A percentile compares a stretch with the other conserved stretches of the same genome.
These are phyloP conservation scores for Sarcophaga rosellei DNA, from an alignment of 2,888 invertebrate genomes.

Conservation along the genomic window DNA sequence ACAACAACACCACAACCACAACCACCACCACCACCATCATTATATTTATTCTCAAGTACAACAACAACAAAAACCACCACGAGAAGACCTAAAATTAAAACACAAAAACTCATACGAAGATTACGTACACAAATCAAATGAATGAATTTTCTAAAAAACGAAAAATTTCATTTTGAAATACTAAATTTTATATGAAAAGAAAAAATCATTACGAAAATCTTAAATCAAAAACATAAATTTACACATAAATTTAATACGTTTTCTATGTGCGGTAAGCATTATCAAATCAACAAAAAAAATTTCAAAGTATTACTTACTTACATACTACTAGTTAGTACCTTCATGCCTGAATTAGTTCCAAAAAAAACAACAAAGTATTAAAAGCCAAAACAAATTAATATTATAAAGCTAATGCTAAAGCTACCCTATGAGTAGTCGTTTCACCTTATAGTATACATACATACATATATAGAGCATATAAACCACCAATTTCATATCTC, in stretches of 20 bases:
- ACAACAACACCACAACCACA: conserved; percentile 42
- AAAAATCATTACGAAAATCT: neutral
- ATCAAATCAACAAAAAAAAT: neutral
- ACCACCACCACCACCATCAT: conserved; percentile 61
- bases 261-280: conserved; percentile 54
- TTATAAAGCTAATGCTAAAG: conserved; percentile 19
- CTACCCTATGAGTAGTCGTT: conserved; percentile 47
- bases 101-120: conserved; percentile 79
- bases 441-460: neutral
- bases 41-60: conserved; percentile 48
- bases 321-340: neutral
- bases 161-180: conserved; percentile 16
- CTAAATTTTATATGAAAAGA: neutral
- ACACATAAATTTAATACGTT: neutral
- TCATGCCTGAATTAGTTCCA: conserved; percentile 30
- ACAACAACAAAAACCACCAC: conserved; percentile 58
- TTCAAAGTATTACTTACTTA: neutral
- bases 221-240: neutral
- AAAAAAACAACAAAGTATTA: conserved; percentile 6
- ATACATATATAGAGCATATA: neutral
- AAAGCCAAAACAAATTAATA: neutral
- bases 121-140: conserved; percentile 76
- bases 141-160: conserved; percentile 21
- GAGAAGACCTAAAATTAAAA: conserved; percentile 75
- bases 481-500: conserved; percentile 3